Conservation (phyloP, 2,113 vertebrate genomes). For the Puffinus mauretanicus region DNA sequence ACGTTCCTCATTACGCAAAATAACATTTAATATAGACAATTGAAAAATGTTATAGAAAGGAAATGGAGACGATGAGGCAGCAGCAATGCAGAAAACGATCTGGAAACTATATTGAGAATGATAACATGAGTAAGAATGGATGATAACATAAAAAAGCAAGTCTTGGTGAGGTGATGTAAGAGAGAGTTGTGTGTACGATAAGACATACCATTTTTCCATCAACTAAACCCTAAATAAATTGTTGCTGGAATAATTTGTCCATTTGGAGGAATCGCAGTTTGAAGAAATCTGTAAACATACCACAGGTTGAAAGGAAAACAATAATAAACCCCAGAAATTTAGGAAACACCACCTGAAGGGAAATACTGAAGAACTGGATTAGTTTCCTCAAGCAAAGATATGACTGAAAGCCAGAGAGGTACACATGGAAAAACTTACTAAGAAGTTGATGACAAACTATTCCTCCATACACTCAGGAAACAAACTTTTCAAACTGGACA, state of each 20-base stretch:
- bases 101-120: neutral
- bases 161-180: neutral
- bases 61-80: neutral
- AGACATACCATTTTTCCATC: neutral
- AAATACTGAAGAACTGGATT: neutral
- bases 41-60: neutral
- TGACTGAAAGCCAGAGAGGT: neutral
- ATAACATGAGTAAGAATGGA: neutral
- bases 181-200: neutral
- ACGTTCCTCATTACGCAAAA: neutral
- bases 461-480: neutral
- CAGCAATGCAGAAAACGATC: neutral
- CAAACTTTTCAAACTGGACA: neutral
- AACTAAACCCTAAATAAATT: neutral
- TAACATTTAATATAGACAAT: neutral
- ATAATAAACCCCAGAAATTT: neutral
- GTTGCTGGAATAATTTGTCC: neutral
- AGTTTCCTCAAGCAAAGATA: neutral
- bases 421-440: neutral
- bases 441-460: neutral
- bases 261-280: neutral
- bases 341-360: neutral
- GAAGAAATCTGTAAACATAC: neutral
- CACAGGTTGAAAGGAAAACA: neutral
- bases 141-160: neutral